A percentile compares a stretch with the other conserved stretches of the same genome.
Conservation (phyloP, 2,113 vertebrate genomes). For the Chloropsis hardwickii region DNA sequence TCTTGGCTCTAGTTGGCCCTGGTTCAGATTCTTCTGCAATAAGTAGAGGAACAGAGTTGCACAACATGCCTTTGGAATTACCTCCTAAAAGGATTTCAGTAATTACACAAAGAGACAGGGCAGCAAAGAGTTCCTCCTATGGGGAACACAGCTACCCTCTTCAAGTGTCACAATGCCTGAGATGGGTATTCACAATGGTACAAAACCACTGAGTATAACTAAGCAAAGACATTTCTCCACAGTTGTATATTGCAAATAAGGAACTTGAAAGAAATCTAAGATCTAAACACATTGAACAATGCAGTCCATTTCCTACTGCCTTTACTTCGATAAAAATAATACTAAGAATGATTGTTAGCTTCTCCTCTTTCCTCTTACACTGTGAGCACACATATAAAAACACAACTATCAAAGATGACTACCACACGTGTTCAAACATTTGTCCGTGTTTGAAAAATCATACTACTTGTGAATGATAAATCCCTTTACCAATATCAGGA, state of each 20-base stretch:
- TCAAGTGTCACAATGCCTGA: neutral
- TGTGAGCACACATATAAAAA: neutral
- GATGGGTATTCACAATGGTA: neutral
- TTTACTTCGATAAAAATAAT: neutral
- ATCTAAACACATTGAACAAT: neutral
- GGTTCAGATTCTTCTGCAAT: neutral
- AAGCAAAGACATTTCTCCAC: neutral
- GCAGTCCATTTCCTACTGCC: neutral
- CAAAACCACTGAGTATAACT: neutral
- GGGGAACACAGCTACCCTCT: neutral
- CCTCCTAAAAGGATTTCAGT: neutral
- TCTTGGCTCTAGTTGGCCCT: neutral
- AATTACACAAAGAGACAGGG: neutral
- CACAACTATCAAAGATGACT: neutral
- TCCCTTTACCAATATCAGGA: neutral
- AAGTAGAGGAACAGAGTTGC: neutral
- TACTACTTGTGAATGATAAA: neutral
- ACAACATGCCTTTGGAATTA: neutral
- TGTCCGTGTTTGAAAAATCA: neutral
- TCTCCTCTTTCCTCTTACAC: neutral
- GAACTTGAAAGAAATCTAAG: neutral
- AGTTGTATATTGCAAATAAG: neutral
- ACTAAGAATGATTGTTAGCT: neutral
- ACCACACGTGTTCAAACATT: neutral
- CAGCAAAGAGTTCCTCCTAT: neutral